Conservation (phyloP, 2,797 vertebrate genomes). For the Anabas testudineus region DNA sequence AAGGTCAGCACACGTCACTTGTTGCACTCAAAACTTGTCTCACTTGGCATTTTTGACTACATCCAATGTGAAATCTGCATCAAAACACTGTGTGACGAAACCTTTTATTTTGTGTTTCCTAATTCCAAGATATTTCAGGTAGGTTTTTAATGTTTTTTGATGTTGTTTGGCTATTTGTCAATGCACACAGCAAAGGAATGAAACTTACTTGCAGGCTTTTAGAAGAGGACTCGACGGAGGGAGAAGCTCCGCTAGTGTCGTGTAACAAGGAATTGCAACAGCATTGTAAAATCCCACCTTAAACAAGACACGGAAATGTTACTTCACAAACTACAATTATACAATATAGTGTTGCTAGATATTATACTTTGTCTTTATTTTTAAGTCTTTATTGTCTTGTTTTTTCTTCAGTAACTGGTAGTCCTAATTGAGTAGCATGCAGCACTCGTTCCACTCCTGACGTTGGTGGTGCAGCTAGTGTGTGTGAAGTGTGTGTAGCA, state of each 20-base stretch:
- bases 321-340: neutral
- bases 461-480: neutral
- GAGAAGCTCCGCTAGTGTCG: slow-evolving; percentile 92
- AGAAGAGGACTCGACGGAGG: slow-evolving; percentile 92
- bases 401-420: no score
- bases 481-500: neutral
- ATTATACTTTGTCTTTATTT: neutral
- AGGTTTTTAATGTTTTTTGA: neutral
- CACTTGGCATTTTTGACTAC: neutral
- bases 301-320: slow-evolving; percentile 9
- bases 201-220: slow-evolving; percentile 92
- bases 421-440: neutral
- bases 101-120: neutral
- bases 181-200: neutral
- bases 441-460: neutral
- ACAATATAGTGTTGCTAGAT: neutral
- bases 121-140: neutral
- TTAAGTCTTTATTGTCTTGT: no score
- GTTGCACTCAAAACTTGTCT: neutral
- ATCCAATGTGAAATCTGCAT: slow-evolving; percentile 7
- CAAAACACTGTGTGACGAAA: neutral
- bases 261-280: slow-evolving; percentile 97
- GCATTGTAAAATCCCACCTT: slow-evolving; percentile 98
- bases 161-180: neutral
- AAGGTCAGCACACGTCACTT: slow-evolving; percentile 10